phyloP scores from a whole-genome alignment of 2,113 vertebrate species.

The Callopanchax toddi region DNA sequence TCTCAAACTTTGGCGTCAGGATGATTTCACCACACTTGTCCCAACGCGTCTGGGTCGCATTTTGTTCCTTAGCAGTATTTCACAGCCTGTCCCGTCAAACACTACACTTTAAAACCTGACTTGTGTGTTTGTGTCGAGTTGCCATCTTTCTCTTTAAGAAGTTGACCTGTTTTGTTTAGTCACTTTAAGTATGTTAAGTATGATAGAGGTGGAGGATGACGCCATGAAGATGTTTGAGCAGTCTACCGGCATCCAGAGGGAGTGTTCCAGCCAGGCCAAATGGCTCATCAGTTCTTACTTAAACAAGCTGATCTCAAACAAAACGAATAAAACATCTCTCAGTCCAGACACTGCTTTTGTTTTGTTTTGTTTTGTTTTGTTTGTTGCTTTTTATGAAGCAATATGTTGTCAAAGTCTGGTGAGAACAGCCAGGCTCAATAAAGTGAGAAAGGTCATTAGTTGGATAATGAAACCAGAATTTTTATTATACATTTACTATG shows the following conservation, averaged over 20 bases:
- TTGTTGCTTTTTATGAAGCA: slow-evolving; percentile 52
- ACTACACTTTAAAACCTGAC: slow-evolving; percentile 17
- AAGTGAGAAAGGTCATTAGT: too few species aligned
- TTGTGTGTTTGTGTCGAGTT: slow-evolving; percentile 16
- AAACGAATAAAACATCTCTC: slow-evolving; percentile 32
- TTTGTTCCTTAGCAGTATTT: slow-evolving; percentile 11
- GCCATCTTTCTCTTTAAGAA: slow-evolving; percentile 7
- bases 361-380: too few species aligned
- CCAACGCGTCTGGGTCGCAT: slow-evolving; percentile 5
- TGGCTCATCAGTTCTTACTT: slow-evolving; percentile 35
- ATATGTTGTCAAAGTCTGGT: slow-evolving; percentile 56
- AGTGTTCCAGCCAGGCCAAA: slow-evolving; percentile 50
- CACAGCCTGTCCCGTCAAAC: slow-evolving; percentile 12
- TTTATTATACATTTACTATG: too few species aligned
- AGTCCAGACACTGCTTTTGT: slow-evolving; percentile 27
- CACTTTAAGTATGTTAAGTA: slow-evolving; percentile 33
- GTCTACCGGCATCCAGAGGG: slow-evolving; percentile 29
- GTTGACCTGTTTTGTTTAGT: slow-evolving; percentile 22
- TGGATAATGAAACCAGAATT: too few species aligned
- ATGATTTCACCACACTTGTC: slow-evolving; percentile 16
- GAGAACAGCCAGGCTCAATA: slow-evolving; percentile 41
- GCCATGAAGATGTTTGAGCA: slow-evolving; percentile 27
- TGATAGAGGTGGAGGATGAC: slow-evolving; percentile 21
- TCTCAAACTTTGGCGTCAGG: background rate
- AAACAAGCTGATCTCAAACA: slow-evolving; percentile 57